Base-by-base conservation (phyloP, 2,113 vertebrate genomes). In the Colistium nudipinnis region DNA sequence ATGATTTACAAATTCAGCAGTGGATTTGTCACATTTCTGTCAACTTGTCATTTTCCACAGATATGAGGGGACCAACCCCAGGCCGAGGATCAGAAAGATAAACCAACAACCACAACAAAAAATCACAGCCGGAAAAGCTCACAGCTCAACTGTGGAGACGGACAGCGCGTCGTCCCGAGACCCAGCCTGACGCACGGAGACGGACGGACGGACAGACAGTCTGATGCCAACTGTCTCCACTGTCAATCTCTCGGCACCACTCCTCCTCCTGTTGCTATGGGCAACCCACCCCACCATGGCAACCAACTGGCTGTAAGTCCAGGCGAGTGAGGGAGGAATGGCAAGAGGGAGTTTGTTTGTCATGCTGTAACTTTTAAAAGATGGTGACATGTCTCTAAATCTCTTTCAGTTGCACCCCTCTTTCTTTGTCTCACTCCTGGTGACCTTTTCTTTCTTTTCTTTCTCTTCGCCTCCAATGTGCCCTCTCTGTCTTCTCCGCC, bases 261-360 rank as follows among this genome's bases (percentile, higher is more conserved):
- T 92, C 90, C 93, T 94, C 92, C 92, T 94, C 91, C 89, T 94
- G 91, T 92, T 94, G 92, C 93, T 94, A 94, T 94, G 93, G 92
- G 92, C 88, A 90, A 90, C 91, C 89, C 90, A 92, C 85, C 85
- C 89, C 79, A 85, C 92, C 92, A 92, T 92, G 92, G 92, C 93
- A 93, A 94, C 92, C 91, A 94, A 93, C 91, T 94, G 93, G 93
- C 90, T 93, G 93, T 93, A 92, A 93, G 93, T 92, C 71, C 84
- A 81, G n/a, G 80, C 62, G 73, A 74, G 80, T 51, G 47, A 75
- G 77, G 62, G 76, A 80, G 70, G 57, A 73, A 63, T 71, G 79
- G 76, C 86, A 83, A 84, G 80, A 81, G 76, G 67, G 87, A 83
- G 82, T 89, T 87, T 92, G 89, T 93, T 92, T 93, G 88, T 90